These are phyloP conservation scores for Pilophorus perplexus DNA, from an alignment of 2,888 invertebrate genomes.

Conservation along the genomic window DNA sequence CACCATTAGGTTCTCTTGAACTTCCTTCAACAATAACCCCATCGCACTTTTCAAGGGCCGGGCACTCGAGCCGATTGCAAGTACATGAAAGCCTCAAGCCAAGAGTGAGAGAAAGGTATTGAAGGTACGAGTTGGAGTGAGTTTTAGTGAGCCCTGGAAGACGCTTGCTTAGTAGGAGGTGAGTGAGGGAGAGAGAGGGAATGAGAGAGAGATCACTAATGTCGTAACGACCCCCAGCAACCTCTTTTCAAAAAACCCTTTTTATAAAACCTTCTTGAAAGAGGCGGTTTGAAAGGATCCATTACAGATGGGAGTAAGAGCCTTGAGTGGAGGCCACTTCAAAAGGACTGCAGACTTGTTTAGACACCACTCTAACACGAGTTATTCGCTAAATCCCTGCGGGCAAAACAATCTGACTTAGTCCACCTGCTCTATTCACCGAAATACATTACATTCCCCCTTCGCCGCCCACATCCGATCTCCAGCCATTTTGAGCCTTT, in stretches of 20 bases:
- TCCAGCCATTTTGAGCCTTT: slow-evolving; percentile 1
- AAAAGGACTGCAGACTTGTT: slow-evolving; percentile 41
- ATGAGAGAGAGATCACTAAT: slow-evolving; percentile 33
- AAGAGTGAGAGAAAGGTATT: slow-evolving; percentile 2
- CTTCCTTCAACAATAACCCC: slow-evolving; percentile 11
- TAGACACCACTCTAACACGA: slow-evolving; percentile 43
- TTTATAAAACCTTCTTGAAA: slow-evolving; percentile 40
- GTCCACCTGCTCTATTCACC: slow-evolving; percentile 12
- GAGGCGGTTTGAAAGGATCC: slow-evolving; percentile 42
- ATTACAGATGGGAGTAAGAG: slow-evolving; percentile 43
- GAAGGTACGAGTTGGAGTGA: slow-evolving; percentile 4
- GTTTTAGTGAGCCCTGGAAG: neutral
- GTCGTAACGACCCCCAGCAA: slow-evolving; percentile 40
- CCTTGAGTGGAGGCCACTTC: slow-evolving; percentile 40
- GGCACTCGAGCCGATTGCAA: slow-evolving; percentile 30
- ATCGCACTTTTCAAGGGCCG: neutral
- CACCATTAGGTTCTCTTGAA: slow-evolving; percentile 10
- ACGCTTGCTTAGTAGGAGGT: neutral
- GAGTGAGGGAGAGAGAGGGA: neutral
- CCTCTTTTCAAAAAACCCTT: slow-evolving; percentile 41
- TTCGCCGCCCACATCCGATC: slow-evolving; percentile 15
- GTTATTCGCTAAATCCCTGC: slow-evolving; percentile 38
- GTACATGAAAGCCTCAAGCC: slow-evolving; percentile 22
- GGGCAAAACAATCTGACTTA: slow-evolving; percentile 39
- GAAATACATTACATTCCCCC: slow-evolving; percentile 10